A percentile compares a stretch with the other conserved stretches of the same genome.
phyloP scores from a whole-genome alignment of 2,797 vertebrate genomes.

The Enteromius paludinosus region DNA sequence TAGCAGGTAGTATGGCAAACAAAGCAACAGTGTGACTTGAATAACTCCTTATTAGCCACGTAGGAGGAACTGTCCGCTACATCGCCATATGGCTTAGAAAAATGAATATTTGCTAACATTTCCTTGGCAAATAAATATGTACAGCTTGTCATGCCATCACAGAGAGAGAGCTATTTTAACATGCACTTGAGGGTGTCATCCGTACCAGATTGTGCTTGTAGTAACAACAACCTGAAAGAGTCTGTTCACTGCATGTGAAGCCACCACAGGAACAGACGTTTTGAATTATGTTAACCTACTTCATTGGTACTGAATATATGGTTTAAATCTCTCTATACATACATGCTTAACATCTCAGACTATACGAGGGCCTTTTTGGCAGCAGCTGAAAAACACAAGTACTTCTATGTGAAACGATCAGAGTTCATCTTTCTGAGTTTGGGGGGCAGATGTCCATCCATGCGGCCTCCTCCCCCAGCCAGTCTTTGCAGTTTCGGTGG shows the following conservation, averaged over 20 bases:
- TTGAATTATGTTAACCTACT: conserved; percentile 74
- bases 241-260: conserved; percentile 75
- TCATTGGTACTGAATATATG: conserved; percentile 70
- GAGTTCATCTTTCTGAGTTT: conserved; percentile 99
- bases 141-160: conserved; percentile 92
- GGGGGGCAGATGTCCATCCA: conserved; percentile 95
- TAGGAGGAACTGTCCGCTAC: conserved; percentile 71
- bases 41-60: conserved; percentile 62
- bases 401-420: conserved; percentile 93
- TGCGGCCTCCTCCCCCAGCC: conserved; percentile 86
- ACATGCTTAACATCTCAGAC: conserved; percentile 69
- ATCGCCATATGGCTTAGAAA: conserved; percentile 78
- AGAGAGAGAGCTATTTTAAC: conserved; percentile 83
- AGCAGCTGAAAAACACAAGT: conserved; percentile 20
- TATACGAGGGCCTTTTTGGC: conserved; percentile 75
- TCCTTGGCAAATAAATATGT: conserved; percentile 76
- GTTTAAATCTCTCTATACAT: conserved; percentile 68
- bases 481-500: conserved; percentile 97
- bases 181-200: conserved; percentile 88
- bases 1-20: conserved; percentile 82
- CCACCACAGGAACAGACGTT: conserved; percentile 77
- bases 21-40: conserved; percentile 79
- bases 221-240: conserved; percentile 80
- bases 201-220: conserved; percentile 88
- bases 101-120: conserved; percentile 66